Conservation (phyloP, 2,113 vertebrate species). For the Promerops cafer region DNA sequence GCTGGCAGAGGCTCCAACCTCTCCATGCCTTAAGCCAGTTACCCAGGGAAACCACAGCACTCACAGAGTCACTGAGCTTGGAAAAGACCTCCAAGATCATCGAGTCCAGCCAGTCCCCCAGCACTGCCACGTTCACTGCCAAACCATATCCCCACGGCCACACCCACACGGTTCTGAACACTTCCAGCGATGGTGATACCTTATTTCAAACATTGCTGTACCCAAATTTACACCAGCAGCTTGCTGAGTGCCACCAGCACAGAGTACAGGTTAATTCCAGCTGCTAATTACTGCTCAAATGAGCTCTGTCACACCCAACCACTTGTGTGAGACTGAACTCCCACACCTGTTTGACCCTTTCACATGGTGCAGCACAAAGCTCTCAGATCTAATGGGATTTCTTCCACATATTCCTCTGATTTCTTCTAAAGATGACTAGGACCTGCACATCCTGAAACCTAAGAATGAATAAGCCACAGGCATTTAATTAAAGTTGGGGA, state of each 20-base stretch:
- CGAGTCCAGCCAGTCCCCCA: not conserved
- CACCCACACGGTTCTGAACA: not conserved
- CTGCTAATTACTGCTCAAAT: not conserved
- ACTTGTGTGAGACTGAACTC: not conserved
- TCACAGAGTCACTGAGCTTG: not conserved
- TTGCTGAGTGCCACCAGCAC: not conserved
- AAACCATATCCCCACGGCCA: not conserved
- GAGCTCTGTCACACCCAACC: not conserved
- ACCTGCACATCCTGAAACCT: not conserved
- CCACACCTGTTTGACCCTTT: not conserved
- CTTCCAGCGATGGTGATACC: not conserved
- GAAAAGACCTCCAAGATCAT: not conserved
- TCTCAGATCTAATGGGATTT: not conserved
- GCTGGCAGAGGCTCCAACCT: not conserved
- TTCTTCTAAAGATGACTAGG: not conserved
- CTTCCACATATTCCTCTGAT: not conserved
- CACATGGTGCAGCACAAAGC: not conserved
- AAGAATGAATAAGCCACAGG: rapidly evolving
- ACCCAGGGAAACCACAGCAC: not conserved
- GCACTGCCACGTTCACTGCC: not conserved
- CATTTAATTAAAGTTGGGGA: not conserved
- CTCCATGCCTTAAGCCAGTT: not conserved
- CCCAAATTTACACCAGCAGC: not conserved
- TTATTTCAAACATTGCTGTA: not conserved
- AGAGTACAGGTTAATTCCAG: not conserved